These are phyloP conservation scores for Magallana ariakensis DNA, from an alignment of 1,140 invertebrate genomes.

Conservation along the genomic window DNA sequence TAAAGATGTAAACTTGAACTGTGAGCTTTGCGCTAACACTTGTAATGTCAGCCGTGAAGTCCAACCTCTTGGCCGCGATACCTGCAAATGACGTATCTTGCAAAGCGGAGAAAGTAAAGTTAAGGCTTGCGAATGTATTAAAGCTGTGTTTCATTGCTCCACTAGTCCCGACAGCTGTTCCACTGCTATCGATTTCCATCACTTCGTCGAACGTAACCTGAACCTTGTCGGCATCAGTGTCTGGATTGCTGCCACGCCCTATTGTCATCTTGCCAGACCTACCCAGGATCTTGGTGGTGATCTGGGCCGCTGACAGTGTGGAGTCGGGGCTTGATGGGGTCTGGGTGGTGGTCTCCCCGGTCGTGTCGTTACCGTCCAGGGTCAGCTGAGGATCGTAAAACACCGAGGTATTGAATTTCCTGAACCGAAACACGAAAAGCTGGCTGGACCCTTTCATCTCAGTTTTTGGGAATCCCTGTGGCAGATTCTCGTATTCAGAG, in stretches of 20 bases:
- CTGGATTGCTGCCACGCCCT: not conserved
- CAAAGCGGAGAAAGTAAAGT: not conserved
- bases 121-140: not conserved
- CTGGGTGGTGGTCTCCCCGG: not conserved
- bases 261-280: not conserved
- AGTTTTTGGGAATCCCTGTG: conserved; percentile 1
- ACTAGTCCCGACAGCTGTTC: not conserved
- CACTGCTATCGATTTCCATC: not conserved
- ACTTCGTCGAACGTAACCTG: not conserved
- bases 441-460: not conserved
- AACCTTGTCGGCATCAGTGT: not conserved
- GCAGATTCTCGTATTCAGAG: not conserved
- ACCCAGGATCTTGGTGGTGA: not conserved
- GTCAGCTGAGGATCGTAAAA: not conserved
- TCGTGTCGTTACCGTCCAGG: not conserved
- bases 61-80: not conserved
- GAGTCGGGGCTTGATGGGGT: not conserved
- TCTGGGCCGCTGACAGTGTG: not conserved
- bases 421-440: not conserved
- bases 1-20: conserved; percentile 1
- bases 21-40: not conserved
- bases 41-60: not conserved
- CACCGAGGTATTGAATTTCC: conserved; percentile 3
- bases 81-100: not conserved
- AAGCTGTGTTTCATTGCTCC: not conserved